A percentile compares a stretch with the other conserved stretches of the same genome.
Evolutionary conservation across 2,797 vertebrate genomes (phyloP).

Genomic region (Pagetopsis macropterus): DNA sequence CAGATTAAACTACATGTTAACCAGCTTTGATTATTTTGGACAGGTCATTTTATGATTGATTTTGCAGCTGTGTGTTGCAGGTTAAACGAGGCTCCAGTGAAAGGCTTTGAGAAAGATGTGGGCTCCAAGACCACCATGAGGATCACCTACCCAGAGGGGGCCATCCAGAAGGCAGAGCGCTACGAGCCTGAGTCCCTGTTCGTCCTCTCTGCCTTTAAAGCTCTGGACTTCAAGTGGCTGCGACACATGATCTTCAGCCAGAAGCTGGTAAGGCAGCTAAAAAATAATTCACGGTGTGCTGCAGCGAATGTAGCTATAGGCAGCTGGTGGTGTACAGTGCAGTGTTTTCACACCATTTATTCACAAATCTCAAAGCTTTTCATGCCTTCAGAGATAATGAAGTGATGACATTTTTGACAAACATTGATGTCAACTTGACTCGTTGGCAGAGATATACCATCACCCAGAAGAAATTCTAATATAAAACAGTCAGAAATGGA

Average conservation of each 20-base stretch:
- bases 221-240: conserved; percentile 93
- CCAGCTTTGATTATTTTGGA: background rate
- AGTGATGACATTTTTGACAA: too few species aligned
- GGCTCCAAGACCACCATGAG: conserved; percentile 93
- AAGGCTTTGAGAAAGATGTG: conserved; percentile 92
- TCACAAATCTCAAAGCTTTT: too few species aligned
- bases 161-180: conserved; percentile 89
- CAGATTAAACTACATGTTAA: background rate
- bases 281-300: background rate
- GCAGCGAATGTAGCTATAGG: background rate
- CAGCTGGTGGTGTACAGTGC: background rate
- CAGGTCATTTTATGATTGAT: conserved; percentile 5
- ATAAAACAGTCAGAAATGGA: background rate
- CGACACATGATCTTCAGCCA: conserved; percentile 92
- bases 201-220: conserved; percentile 93
- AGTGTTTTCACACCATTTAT: too few species aligned
- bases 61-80: conserved; percentile 72
- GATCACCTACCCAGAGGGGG: conserved; percentile 95
- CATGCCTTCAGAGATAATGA: too few species aligned
- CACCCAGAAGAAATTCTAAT: too few species aligned
- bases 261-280: conserved; percentile 85
- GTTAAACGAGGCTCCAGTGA: conserved; percentile 91
- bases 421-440: too few species aligned
- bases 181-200: conserved; percentile 92
- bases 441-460: too few species aligned